These are phyloP conservation scores for Caenorhabditis becei DNA, from an alignment of 2,888 invertebrate genomes.

Conservation along the genomic window DNA sequence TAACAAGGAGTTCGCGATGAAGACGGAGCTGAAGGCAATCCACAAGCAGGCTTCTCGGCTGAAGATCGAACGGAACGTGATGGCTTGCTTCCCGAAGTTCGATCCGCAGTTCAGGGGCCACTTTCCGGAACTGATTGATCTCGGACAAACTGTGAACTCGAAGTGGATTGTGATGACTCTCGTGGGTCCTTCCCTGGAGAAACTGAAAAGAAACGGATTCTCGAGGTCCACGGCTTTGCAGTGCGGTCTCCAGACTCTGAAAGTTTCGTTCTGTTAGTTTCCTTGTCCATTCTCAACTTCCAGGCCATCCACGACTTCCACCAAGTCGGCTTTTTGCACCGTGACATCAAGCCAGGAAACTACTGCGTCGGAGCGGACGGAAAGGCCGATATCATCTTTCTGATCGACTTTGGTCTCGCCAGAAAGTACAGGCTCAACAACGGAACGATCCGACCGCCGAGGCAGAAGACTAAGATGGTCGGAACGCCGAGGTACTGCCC, in stretches of 20 bases:
- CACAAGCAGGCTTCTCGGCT: constrained; percentile 37
- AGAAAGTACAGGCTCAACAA: constrained; percentile 40
- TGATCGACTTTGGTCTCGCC: constrained; percentile 60
- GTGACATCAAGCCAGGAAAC: constrained; percentile 63
- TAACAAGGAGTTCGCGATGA: constrained; percentile 52
- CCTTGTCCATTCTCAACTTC: neutral
- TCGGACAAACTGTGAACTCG: constrained; percentile 31
- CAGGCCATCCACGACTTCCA: constrained; percentile 56
- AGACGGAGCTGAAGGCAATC: constrained; percentile 47
- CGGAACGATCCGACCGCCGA: constrained; percentile 39
- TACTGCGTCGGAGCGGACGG: constrained; percentile 44
- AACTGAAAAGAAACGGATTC: constrained; percentile 37
- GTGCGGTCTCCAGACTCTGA: constrained; percentile 44
- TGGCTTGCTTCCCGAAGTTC: constrained; percentile 33
- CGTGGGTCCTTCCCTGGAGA: constrained; percentile 51
- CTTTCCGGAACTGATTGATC: constrained; percentile 53
- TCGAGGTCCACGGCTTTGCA: constrained; percentile 48
- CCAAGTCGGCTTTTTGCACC: constrained; percentile 52
- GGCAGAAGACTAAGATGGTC: constrained; percentile 50
- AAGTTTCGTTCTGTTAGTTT: neutral
- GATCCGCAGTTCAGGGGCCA: constrained; percentile 27
- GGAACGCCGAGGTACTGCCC: constrained; percentile 59
- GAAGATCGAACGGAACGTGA: constrained; percentile 61
- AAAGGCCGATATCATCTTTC: constrained; percentile 22
- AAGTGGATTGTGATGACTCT: constrained; percentile 66